These are phyloP conservation scores for Neomorphus geoffroyi DNA, from an alignment of 2,797 vertebrate genomes.

Conservation along the genomic window DNA sequence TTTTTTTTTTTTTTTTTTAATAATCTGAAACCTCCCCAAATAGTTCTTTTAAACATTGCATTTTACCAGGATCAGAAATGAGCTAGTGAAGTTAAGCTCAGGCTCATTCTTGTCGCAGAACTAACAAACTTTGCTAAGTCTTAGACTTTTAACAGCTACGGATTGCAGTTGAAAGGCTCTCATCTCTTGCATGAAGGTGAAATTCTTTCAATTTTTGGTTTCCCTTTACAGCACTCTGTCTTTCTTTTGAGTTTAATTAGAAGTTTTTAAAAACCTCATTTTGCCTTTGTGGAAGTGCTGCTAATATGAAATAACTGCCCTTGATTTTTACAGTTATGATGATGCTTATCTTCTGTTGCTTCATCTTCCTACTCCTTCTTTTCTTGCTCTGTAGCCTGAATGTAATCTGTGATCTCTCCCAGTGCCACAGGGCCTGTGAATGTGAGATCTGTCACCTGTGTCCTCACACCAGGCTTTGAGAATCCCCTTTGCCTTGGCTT, in stretches of 20 bases:
- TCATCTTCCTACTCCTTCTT: not conserved
- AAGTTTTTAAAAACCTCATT: not conserved
- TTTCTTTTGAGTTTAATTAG: not conserved
- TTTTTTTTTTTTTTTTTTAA: not conserved
- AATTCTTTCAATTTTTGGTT: not conserved
- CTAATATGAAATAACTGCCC: not conserved
- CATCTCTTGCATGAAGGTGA: not conserved
- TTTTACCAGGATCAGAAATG: not conserved
- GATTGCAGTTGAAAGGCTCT: not conserved
- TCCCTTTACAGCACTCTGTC: not conserved
- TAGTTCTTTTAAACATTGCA: not conserved
- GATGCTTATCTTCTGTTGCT: not conserved
- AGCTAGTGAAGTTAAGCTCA: not conserved
- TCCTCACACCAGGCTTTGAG: not conserved
- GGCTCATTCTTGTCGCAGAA: not conserved
- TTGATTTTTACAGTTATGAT: not conserved
- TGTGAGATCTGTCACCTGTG: not conserved
- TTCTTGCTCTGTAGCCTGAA: not conserved
- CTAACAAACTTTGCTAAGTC: not conserved
- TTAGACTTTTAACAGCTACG: not conserved
- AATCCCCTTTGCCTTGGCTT: not conserved
- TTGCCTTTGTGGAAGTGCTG: not conserved
- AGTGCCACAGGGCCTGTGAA: not conserved
- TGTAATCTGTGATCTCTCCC: rapidly evolving
- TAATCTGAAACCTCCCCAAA: not conserved